Evolutionary conservation across 2,113 vertebrate species (phyloP).

Genomic region (Arizona elegans): DNA sequence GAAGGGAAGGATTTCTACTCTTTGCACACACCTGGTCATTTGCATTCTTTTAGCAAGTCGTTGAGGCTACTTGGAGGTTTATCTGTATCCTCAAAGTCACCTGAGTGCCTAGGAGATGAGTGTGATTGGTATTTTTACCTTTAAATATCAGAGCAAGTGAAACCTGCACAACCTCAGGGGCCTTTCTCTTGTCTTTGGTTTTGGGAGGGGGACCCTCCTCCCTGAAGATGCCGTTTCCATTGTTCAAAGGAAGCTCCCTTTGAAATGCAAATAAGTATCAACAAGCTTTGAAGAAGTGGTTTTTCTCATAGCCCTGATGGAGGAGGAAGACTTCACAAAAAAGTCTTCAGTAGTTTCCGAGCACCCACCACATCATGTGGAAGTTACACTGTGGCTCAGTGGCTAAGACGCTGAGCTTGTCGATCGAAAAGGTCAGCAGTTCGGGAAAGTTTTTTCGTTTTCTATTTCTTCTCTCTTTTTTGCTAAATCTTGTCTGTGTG

Average conservation of each 20-base stretch:
- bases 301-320: neutral
- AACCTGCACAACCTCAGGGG: neutral
- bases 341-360: neutral
- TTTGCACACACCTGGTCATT: no score
- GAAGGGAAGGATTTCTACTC: no score
- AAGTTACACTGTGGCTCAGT: no score
- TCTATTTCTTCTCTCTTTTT: no score
- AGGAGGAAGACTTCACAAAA: neutral
- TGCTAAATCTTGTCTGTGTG: no score
- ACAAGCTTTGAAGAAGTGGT: neutral
- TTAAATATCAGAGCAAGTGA: neutral
- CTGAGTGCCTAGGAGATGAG: neutral
- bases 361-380: neutral
- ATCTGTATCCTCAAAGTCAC: no score
- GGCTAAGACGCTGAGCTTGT: no score
- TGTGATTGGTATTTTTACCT: neutral
- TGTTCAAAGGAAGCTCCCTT: neutral
- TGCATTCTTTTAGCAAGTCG: no score
- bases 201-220: neutral
- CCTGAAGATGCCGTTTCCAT: neutral
- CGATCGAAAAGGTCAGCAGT: no score
- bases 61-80: no score
- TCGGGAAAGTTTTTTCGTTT: no score
- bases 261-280: neutral
- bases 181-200: neutral